Percentiles rank a stretch among this genome's conserved stretches.
Evolutionary conservation across 2,888 invertebrate species (phyloP).

Genomic region (Eupeodes luniger): DNA sequence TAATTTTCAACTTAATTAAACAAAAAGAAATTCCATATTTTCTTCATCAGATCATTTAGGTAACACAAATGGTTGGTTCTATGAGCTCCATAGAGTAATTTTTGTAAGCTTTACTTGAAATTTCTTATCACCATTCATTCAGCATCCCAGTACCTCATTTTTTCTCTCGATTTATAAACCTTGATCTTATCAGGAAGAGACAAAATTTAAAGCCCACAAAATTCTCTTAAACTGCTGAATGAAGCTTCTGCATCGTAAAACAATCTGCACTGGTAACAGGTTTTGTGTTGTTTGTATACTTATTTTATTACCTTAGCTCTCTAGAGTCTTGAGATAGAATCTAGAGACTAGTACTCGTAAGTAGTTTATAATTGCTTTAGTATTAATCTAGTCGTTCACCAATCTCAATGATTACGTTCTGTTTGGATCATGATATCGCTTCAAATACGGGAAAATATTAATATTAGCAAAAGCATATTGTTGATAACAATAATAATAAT

Average conservation of each 20-base stretch:
- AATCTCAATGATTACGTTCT: slow-evolving; percentile 6
- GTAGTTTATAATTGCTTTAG: too few relatives aligned
- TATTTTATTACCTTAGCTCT: too few relatives aligned
- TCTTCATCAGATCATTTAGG: too few relatives aligned
- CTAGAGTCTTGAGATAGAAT: background rate
- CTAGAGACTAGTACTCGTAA: too few relatives aligned
- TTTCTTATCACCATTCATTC: background rate
- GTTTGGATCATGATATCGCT: background rate
- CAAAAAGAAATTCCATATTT: too few relatives aligned
- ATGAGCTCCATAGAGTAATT: background rate
- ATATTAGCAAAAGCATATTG: background rate
- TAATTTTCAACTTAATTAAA: too few relatives aligned
- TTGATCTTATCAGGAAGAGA: background rate
- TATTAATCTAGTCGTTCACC: background rate
- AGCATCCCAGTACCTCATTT: background rate
- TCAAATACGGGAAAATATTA: background rate
- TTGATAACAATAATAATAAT: too few relatives aligned
- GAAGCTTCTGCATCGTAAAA: background rate
- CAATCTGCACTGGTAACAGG: background rate
- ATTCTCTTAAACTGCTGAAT: slow-evolving; percentile 19
- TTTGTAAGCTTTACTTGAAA: background rate
- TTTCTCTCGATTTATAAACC: background rate
- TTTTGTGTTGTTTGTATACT: background rate
- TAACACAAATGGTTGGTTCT: too few relatives aligned
- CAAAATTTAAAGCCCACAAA: too few relatives aligned